phyloP scores from a whole-genome alignment of 2,797 vertebrate species.

The Xyrichtys novacula region DNA sequence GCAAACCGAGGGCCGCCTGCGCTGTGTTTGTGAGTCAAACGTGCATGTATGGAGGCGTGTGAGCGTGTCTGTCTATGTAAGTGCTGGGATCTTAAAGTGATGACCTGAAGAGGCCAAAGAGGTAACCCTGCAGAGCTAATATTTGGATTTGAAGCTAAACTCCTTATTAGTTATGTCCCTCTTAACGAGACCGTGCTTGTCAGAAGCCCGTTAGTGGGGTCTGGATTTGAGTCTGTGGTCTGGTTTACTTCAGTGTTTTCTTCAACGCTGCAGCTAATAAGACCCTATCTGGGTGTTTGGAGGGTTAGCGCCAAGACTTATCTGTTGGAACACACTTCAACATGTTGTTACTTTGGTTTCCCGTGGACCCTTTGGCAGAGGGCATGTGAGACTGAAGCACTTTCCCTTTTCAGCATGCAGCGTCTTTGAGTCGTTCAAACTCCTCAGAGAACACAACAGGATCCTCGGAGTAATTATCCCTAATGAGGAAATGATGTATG shows the following conservation, averaged over 20 bases:
- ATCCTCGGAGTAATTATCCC: constrained; percentile 10
- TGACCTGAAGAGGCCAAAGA: constrained; percentile 62
- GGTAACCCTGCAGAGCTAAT: constrained; percentile 71
- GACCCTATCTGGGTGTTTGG: constrained; percentile 39
- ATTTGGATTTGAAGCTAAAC: constrained; percentile 70
- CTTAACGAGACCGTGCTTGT: constrained; percentile 44
- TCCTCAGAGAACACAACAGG: constrained; percentile 29
- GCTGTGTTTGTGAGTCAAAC: constrained; percentile 35
- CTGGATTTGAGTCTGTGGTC: constrained; percentile 22
- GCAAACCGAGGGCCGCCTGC: constrained; percentile 43
- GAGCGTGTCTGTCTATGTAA: constrained; percentile 18
- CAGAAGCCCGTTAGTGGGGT: constrained; percentile 27
- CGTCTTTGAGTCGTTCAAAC: constrained; percentile 25
- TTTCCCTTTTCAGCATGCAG: constrained; percentile 1
- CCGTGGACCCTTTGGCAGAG: constrained; percentile 30
- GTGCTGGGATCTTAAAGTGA: constrained; percentile 22
- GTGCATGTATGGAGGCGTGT: neutral
- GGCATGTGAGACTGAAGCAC: constrained; percentile 22
- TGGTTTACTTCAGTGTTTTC: constrained; percentile 45
- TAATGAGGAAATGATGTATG: constrained; percentile 1
- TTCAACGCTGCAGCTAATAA: constrained; percentile 36
- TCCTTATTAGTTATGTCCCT: constrained; percentile 62
- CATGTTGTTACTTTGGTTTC: constrained; percentile 51
- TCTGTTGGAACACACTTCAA: constrained; percentile 42
- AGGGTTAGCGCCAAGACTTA: constrained; percentile 41